phyloP scores from a whole-genome alignment of 2,797 vertebrate species.

The Sparidentex hasta region DNA sequence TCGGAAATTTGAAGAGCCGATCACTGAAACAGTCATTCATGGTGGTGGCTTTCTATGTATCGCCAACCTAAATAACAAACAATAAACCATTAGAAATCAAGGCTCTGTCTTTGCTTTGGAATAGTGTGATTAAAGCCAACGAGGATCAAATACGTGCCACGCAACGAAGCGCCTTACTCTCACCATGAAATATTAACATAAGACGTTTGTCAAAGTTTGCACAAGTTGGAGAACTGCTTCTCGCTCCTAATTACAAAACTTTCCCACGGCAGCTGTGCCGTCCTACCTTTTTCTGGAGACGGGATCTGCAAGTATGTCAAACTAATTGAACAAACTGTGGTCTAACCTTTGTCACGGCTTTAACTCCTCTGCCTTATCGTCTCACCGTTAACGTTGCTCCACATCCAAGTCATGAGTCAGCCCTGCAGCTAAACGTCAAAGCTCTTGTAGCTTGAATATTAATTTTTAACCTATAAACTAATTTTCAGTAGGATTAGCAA shows the following conservation, averaged over 20 bases:
- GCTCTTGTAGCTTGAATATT: constrained; percentile 51
- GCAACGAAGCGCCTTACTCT: constrained; percentile 2
- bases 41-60: constrained; percentile 9
- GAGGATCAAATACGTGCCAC: constrained; percentile 15
- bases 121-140: constrained; percentile 21
- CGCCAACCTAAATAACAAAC: constrained; percentile 9
- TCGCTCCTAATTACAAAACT: constrained; percentile 30
- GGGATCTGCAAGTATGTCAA: not conserved
- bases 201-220: constrained; percentile 21
- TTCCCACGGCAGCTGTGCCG: constrained; percentile 1
- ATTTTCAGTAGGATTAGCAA: constrained; percentile 66
- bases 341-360: constrained; percentile 23
- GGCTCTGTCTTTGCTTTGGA: not conserved
- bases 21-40: constrained; percentile 25
- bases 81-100: constrained; percentile 26
- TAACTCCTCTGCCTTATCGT: not conserved
- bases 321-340: constrained; percentile 30
- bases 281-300: constrained; percentile 1
- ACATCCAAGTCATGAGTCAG: constrained; percentile 5
- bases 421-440: constrained; percentile 4
- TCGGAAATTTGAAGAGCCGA: constrained; percentile 42
- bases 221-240: constrained; percentile 7
- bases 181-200: constrained; percentile 21
- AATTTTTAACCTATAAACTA: constrained; percentile 61
- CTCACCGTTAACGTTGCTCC: not conserved